A percentile compares a stretch with the other conserved stretches of the same genome.
These are phyloP conservation scores for Zoanthus gigantus DNA, from an alignment of 92 coral and sea anemone species.

Conservation along the genomic window DNA sequence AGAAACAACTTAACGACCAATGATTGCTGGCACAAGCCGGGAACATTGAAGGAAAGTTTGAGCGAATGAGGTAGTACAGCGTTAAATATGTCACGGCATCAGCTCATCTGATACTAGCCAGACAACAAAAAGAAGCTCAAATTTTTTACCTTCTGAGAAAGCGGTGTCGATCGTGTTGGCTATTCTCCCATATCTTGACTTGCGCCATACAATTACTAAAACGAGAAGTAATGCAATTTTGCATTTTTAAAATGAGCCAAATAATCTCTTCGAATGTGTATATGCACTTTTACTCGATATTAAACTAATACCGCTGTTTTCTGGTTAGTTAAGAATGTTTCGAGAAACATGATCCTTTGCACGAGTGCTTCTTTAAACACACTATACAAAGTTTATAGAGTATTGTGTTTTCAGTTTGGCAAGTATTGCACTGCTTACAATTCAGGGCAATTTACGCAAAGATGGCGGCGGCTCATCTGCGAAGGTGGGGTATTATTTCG, in stretches of 20 bases:
- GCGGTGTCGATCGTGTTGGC: background rate
- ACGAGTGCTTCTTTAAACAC: slow-evolving; percentile 85
- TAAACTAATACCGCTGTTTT: slow-evolving; percentile 78
- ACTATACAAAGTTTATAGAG: slow-evolving; percentile 89
- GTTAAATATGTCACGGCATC: slow-evolving; percentile 20
- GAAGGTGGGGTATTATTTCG: slow-evolving; percentile 37
- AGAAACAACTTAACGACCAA: slow-evolving; percentile 51
- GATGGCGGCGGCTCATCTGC: slow-evolving; percentile 45
- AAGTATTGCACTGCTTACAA: slow-evolving; percentile 58
- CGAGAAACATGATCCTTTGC: slow-evolving; percentile 90
- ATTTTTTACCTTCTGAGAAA: slow-evolving; percentile 14
- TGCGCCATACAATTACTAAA: background rate
- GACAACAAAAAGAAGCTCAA: slow-evolving; percentile 12
- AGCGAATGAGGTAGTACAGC: slow-evolving; percentile 8
- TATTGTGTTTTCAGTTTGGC: slow-evolving; percentile 71
- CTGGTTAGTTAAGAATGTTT: slow-evolving; percentile 76
- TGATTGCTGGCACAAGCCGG: slow-evolving; percentile 50
- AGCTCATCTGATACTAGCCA: slow-evolving; percentile 28
- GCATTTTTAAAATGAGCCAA: background rate
- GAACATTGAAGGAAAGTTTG: slow-evolving; percentile 18
- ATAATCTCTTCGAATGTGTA: slow-evolving; percentile 52
- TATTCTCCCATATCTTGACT: background rate
- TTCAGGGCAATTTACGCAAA: slow-evolving; percentile 46
- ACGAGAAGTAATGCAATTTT: background rate
- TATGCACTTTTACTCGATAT: slow-evolving; percentile 73